Base-by-base conservation (phyloP, 2,113 vertebrate species). In the Sinocyclocheilus rhinocerous region DNA sequence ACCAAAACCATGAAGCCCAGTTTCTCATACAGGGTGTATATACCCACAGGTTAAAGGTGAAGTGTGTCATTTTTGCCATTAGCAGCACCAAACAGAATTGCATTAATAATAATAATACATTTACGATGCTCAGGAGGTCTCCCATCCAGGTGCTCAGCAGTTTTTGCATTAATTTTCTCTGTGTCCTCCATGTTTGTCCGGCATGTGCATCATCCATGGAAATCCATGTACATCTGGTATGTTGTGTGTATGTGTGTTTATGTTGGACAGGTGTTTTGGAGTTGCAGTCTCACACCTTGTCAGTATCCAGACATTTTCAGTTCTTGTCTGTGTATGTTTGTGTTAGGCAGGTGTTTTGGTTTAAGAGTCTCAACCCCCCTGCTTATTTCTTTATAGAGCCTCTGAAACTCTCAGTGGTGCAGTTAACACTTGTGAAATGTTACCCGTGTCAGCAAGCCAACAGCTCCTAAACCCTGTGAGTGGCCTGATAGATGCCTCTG, bases 1-100 rank as follows among this genome's bases (percentile, higher is more conserved):
- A 75, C 3, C 94, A 92, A 24, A 95, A 94, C 85, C 91, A 88
- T 2, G 92, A 95, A 15, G 90, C 95, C 18, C 92, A 95, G 48
- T 93, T 93, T 84, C 93, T 96, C 85, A 92, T 91, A 1, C 63
- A 95, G 88, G 95, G 96, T 96, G 92, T 93, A 93, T 89, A 67
- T 33, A 9, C n/a, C 72, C 13, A 29, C 0, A 76, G 52, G 36
- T 78, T 33, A 78, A 78, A 57, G 24, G 10, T 57, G 16, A 78
- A 69, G 7, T 0, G 65, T 79, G 29, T 61, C 24, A 39, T 59
- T 79, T n/a, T 10, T 10, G 0, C 33, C 10, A 22, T 73, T 73
- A 42, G 10, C 9, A 36, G 20, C 9, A n/a, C 18, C 1, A 42
- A n/a, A 13, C 20, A 69, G 67, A 69, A 69, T 20, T 69, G 29